Conservation (phyloP, 2,797 vertebrate species). For the Falco columbarius region DNA sequence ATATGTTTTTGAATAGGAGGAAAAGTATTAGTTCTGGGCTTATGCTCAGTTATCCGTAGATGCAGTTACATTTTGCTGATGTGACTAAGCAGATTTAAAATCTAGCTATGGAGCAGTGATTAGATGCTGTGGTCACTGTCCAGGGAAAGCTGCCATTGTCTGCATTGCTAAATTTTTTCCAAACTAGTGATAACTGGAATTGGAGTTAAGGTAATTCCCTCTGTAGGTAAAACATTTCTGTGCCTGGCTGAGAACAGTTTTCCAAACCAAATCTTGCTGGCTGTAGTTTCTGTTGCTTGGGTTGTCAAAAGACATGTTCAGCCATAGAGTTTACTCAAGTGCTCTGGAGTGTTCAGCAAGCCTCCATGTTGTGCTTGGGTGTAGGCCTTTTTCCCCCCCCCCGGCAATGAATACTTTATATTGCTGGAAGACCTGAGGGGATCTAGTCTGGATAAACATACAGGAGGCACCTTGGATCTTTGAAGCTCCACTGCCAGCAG, state of each 20-base stretch:
- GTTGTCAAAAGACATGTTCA: neutral
- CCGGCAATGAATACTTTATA: neutral
- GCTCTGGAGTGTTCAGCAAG: neutral
- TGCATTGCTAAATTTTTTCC: neutral
- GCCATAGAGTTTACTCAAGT: neutral
- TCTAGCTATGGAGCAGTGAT: neutral
- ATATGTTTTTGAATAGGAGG: neutral
- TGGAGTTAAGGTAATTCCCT: neutral
- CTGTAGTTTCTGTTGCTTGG: neutral
- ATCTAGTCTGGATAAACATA: neutral
- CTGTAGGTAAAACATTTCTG: neutral
- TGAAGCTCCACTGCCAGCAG: neutral
- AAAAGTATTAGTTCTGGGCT: neutral
- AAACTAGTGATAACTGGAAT: neutral
- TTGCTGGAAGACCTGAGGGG: neutral
- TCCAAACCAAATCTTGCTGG: neutral
- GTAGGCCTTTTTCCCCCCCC: neutral
- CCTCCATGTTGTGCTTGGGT: neutral
- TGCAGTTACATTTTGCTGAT: neutral
- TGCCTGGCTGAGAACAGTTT: neutral
- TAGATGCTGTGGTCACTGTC: neutral
- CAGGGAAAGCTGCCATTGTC: neutral
- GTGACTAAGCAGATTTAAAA: constrained; percentile 12
- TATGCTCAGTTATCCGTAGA: neutral
- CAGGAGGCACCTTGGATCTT: neutral